These are phyloP conservation scores for Fragum fragum DNA, from an alignment of 2,888 invertebrate species.

Conservation along the genomic window DNA sequence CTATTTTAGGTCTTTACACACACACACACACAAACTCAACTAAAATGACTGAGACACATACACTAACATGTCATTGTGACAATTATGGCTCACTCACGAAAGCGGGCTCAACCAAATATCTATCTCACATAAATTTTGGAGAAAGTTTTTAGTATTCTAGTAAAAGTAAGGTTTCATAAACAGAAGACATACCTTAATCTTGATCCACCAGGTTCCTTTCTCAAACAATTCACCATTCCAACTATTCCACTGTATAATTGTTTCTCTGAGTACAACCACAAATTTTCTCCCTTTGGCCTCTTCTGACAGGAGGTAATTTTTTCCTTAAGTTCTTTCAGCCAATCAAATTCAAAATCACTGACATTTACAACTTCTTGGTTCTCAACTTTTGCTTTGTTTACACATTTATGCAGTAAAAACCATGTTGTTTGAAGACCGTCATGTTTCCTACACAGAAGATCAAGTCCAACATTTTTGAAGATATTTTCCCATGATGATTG, in stretches of 20 bases:
- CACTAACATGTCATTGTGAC: too few species aligned
- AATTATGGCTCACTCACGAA: too few species aligned
- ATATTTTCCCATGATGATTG: slow-evolving; percentile 70
- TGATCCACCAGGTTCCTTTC: slow-evolving; percentile 94
- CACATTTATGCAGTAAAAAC: slow-evolving; percentile 90
- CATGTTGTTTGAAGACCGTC: slow-evolving; percentile 88
- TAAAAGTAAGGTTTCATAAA: too few species aligned
- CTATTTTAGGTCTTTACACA: too few species aligned
- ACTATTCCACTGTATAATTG: slow-evolving; percentile 92
- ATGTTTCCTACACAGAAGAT: slow-evolving; percentile 89
- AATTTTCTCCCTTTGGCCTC: slow-evolving; percentile 87
- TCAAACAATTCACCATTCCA: slow-evolving; percentile 96
- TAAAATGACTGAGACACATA: too few species aligned
- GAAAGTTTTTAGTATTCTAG: too few species aligned
- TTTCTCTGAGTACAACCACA: slow-evolving; percentile 91
- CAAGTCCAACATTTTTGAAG: slow-evolving; percentile 87
- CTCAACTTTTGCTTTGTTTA: slow-evolving; percentile 16
- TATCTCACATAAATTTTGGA: too few species aligned
- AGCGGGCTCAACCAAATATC: too few species aligned
- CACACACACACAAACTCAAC: too few species aligned
- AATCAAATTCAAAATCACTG: slow-evolving; percentile 85
- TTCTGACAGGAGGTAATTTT: slow-evolving; percentile 90
- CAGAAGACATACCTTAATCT: slow-evolving; percentile 91
- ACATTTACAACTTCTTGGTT: slow-evolving; percentile 65
- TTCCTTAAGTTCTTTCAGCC: slow-evolving; percentile 94